Evolutionary conservation across 2,888 invertebrate species (phyloP).

Genomic region (Drosophila limbata): DNA sequence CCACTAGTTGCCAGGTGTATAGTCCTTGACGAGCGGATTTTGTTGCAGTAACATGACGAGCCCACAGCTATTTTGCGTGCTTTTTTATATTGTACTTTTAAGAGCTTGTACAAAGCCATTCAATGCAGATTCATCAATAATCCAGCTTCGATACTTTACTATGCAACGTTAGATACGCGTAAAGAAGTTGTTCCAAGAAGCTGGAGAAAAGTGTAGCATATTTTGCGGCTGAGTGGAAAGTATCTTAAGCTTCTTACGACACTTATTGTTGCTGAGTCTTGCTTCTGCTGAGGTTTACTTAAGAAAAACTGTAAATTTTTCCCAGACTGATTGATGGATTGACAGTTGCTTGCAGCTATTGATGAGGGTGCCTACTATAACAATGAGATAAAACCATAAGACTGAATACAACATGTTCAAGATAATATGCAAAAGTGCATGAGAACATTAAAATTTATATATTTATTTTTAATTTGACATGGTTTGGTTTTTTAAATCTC

Average conservation of each 20-base stretch:
- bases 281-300: conserved; percentile 1
- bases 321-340: conserved; percentile 47
- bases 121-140: conserved; percentile 31
- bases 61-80: conserved; percentile 9
- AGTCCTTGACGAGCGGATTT: conserved; percentile 1
- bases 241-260: conserved; percentile 13
- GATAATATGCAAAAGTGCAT: not conserved
- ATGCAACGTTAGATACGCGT: conserved; percentile 10
- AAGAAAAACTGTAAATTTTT: conserved; percentile 11
- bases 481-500: too few relatives aligned
- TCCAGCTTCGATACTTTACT: conserved; percentile 3
- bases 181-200: conserved; percentile 6
- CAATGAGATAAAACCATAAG: not conserved
- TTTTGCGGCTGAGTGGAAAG: conserved; percentile 9
- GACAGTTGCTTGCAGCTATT: conserved; percentile 23
- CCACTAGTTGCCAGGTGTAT: conserved; percentile 12
- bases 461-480: too few relatives aligned
- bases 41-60: not conserved
- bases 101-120: not conserved
- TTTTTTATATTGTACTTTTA: not conserved
- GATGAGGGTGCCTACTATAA: not conserved
- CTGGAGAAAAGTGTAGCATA: conserved; percentile 14
- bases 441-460: too few relatives aligned
- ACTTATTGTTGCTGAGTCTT: not conserved
- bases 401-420: not conserved